Base-by-base conservation (phyloP, 2,797 vertebrate species). In the Emydoidea blandingii region DNA sequence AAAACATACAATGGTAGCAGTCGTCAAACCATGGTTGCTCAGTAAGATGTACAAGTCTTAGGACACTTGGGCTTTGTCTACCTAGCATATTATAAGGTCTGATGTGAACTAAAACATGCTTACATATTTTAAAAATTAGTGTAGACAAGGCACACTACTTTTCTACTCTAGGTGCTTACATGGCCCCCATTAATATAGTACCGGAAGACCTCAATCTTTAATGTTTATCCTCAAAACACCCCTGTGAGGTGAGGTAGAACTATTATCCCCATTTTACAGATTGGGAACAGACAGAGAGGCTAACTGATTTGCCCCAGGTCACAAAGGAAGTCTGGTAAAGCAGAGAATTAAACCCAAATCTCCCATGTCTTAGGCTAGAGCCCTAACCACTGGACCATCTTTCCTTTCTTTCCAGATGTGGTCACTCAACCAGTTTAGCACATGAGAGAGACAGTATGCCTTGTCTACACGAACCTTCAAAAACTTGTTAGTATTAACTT, bases 291-390 rank as follows among this genome's bases (percentile, higher is more conserved):
- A 87, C 27, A 52, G 53, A 2, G 44, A 53, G 21, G 57, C 7
- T 4, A 74, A 87, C 25, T 15, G 11, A 57, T n/a, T 74, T 12
- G 29, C 62, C 57, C 14, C 1, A 12, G 34, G 25, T 76, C 25
- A 96, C 83, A 91, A 34, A 44, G 80, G 85, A 50, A 62, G 79
- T 89, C 84, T 68, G 89, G 62, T 41, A 76, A 68, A 25, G 1
- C 34, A 86, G 56, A 6, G 41, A 93, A 85, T 79, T 1, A 92
- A 94, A 89, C 4, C 79, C 25, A 91, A 41, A 90, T 44, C 85
- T 76, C 74, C 27, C 2, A 2, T 0, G 47, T 83, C 21, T 88
- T 1, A 1, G 12, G 37, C 4, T 12, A 76, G 47, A n/a, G 6
- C 7, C 54, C 1, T 23, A 5, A 27, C 1, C 16, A 52, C 83